Base-by-base conservation (phyloP, 2,797 vertebrate species). In the Remorina albescens region DNA sequence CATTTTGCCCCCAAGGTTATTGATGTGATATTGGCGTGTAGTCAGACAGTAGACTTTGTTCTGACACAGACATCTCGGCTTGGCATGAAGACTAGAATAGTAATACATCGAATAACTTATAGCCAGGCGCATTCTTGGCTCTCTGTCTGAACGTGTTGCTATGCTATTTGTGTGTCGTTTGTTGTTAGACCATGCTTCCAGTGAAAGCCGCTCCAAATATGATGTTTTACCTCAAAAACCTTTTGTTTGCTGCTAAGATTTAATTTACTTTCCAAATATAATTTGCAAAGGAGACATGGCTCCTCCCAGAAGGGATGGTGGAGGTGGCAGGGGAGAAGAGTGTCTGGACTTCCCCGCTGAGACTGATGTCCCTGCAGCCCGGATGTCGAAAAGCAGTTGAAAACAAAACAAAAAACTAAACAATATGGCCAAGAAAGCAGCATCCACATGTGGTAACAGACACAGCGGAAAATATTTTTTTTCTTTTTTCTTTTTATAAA, bases 11-110 rank as follows among this genome's bases (percentile, higher is more conserved):
- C 42, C 37, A 13, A 42, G 41, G 74, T 81, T 77, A 75, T 50
- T 21, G 37, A 61, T 53, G 69, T 73, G 75, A 86, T 84, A 53
- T 74, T 54, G 13, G 16, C 72, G 62, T 79, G 44, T 56, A 68
- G 69, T 41, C 71, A 53, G 63, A 63, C 67, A 57, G 67, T 58
- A 74, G 66, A 71, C 82, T 80, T 79, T 74, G 65, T 59, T 80
- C 55, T 30, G 47, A 80, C 49, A 44, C 44, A 58, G 49, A 71
- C 28, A 56, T 70, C 63, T 78, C 65, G 42, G 51, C 78, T 67
- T 82, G 62, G 81, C 76, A 16, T 79, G 87, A 63, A 55, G 57
- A 70, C 78, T 47, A 39, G 54, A 64, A 71, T 49, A 58, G 61
- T 59, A 59, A 65, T 58, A 74, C 61, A 70, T 36, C n/a, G 21